phyloP scores from a whole-genome alignment of 2,113 vertebrate species.

The Eclectus roratus region DNA sequence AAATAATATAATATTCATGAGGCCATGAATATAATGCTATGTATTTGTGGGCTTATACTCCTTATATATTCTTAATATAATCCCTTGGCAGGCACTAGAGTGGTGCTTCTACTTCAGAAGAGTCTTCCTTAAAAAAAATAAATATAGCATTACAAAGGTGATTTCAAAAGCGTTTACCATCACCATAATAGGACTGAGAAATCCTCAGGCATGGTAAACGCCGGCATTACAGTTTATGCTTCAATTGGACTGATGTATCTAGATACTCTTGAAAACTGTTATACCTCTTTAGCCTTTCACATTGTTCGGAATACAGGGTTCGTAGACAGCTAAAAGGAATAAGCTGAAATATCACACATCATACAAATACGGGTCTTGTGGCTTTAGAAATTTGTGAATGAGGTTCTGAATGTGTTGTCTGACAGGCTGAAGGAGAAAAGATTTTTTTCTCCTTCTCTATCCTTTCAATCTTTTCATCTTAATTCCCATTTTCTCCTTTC shows the following conservation, averaged over 20 bases:
- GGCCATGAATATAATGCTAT: no score
- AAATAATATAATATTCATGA: no score
- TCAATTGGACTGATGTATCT: background rate
- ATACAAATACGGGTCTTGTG: background rate
- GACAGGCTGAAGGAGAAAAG: background rate
- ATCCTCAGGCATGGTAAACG: rapidly evolving
- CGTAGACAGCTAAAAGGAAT: background rate
- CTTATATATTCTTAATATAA: no score
- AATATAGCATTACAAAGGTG: background rate
- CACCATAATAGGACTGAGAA: background rate
- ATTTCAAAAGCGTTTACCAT: background rate
- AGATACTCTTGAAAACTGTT: background rate
- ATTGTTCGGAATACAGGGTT: background rate
- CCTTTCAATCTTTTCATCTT: background rate
- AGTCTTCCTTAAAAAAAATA: background rate
- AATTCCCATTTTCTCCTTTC: background rate
- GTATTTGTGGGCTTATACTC: no score
- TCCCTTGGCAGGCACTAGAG: background rate
- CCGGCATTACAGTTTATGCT: background rate
- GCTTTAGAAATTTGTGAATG: background rate
- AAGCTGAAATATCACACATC: background rate
- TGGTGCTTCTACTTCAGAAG: background rate
- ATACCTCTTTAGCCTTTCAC: background rate
- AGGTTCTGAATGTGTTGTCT: background rate
- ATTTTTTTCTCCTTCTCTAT: background rate